Conservation (phyloP, 2,888 invertebrate genomes). For the Hoplodrina ambigua region DNA sequence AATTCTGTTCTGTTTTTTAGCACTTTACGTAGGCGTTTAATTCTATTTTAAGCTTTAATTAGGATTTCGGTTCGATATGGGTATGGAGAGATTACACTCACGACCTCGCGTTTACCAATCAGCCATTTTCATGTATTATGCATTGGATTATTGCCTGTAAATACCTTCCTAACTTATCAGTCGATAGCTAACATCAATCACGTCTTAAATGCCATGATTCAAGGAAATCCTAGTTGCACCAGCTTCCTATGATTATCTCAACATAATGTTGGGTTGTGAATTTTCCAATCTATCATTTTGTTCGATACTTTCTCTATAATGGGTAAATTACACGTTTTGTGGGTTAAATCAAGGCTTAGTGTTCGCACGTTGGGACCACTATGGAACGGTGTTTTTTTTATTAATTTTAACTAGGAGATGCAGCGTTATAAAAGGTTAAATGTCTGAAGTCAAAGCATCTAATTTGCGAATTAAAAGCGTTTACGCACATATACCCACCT, state of each 20-base stretch:
- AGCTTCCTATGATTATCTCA: conserved; percentile 50
- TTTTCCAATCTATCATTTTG: conserved; percentile 34
- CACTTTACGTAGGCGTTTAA: no score
- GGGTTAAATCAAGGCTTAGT: conserved; percentile 9
- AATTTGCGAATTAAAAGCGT: no score
- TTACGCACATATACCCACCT: no score
- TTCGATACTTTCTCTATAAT: conserved; percentile 52
- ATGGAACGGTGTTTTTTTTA: background rate
- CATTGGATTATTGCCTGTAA: background rate
- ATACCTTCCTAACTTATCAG: background rate
- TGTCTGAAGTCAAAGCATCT: no score
- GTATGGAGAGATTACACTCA: no score
- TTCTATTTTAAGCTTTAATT: no score
- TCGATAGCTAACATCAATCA: conserved; percentile 1
- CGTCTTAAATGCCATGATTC: conserved; percentile 23
- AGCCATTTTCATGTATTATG: background rate
- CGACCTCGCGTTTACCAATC: no score
- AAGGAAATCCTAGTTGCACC: conserved; percentile 24
- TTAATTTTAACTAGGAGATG: background rate
- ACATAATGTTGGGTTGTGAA: conserved; percentile 27
- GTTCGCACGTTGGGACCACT: background rate
- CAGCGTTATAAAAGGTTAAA: no score
- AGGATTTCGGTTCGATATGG: no score
- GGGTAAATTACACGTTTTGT: conserved; percentile 30
- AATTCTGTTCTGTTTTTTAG: no score